phyloP scores from a whole-genome alignment of 2,888 invertebrate species.

The Copidosoma aretas region DNA sequence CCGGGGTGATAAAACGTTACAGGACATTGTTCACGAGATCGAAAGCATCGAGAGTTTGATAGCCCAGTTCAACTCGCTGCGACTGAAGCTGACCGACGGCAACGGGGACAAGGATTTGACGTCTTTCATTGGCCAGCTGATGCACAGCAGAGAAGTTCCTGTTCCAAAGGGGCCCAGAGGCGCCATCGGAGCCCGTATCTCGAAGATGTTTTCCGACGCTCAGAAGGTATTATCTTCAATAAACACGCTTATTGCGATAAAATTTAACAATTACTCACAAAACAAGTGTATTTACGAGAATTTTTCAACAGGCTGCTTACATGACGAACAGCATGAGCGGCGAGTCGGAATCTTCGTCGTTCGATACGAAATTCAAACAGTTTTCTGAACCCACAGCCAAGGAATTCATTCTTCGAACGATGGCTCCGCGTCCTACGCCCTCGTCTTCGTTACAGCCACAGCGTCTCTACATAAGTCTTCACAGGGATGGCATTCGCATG shows the following conservation, averaged over 20 bases:
- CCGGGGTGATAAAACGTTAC: slow-evolving; percentile 3
- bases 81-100: slow-evolving; percentile 63
- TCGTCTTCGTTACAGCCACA: slow-evolving; percentile 71
- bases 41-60: slow-evolving; percentile 64
- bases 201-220: slow-evolving; percentile 68
- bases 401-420: slow-evolving; percentile 72
- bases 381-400: slow-evolving; percentile 68
- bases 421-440: slow-evolving; percentile 68
- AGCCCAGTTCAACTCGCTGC: slow-evolving; percentile 66
- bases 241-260: neutral
- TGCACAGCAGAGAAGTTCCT: slow-evolving; percentile 68
- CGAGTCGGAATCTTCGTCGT: slow-evolving; percentile 49
- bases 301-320: slow-evolving; percentile 62
- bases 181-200: slow-evolving; percentile 66
- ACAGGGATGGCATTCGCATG: slow-evolving; percentile 73
- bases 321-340: slow-evolving; percentile 61
- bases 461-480: slow-evolving; percentile 73
- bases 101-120: slow-evolving; percentile 60
- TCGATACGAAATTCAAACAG: slow-evolving; percentile 53
- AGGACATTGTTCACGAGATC: slow-evolving; percentile 60
- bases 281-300: slow-evolving; percentile 21
- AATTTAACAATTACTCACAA: no score
- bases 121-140: slow-evolving; percentile 63
- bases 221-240: slow-evolving; percentile 63
- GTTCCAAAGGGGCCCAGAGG: slow-evolving; percentile 68